Base-by-base conservation (phyloP, 2,888 invertebrate species). In the Salticus scenicus region DNA sequence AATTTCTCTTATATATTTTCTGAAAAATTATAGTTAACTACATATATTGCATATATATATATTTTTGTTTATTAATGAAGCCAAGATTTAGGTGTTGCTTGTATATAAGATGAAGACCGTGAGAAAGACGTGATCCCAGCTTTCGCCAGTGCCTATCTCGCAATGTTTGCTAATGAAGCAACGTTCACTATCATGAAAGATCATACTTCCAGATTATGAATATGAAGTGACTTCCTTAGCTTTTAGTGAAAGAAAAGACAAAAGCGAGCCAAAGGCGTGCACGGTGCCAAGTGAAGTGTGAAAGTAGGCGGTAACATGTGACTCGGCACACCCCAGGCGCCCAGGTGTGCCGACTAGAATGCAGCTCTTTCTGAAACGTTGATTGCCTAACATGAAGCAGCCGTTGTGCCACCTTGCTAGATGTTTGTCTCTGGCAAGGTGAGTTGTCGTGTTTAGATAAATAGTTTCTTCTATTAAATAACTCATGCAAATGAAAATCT, bases 261-360 rank as follows among this genome's bases (percentile, higher is more conserved):
- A 24, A 57, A 57, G 69, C 31, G 67, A 66, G 30, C 75, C 28
- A 75, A 75, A 81, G 81, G 81, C 81, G 81, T 74, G 81, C 67
- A 73, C 28, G 75, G 70, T 70, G 81, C 70, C 64, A 74, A 75
- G 70, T 33, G 41, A 75, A 75, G 81, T 75, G 81, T 81, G 81
- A 81, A 75, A 81, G 69, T 81, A 41, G 81, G 81, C 81, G 81
- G 57, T 70, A 30, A 28, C 41, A 70, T 17, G 42, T 31, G 69
- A 69, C 57, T 63, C 28, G 74, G 75, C 81, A 81, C 81, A 75
- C 81, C 81, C 75, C 74, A 28, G 67, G 24, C 24, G 73, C 31
- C 73, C 80, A 73, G 80, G 73, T 80, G 80, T 77, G 71, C 78
- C 71, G 33, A 47, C 51, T 74, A 30, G 67, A 42, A 28, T 47